phyloP scores from a whole-genome alignment of 2,797 vertebrate genomes.

The Acipenser ruthenus region DNA sequence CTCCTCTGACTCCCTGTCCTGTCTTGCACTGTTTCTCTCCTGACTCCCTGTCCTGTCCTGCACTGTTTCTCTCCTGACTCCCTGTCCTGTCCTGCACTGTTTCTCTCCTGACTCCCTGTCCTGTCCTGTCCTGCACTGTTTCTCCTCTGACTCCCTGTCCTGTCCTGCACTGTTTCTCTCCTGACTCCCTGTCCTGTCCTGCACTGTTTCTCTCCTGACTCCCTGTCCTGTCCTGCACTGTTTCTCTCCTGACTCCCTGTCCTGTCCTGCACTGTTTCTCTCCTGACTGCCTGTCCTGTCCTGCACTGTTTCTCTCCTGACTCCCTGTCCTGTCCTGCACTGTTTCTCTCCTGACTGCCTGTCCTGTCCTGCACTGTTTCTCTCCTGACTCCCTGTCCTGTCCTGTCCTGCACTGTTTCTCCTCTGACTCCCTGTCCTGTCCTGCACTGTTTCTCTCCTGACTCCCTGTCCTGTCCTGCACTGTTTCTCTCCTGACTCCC shows the following conservation, averaged over 20 bases:
- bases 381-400: no score
- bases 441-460: constrained; percentile 16
- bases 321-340: not conserved
- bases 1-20: no score
- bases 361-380: constrained; percentile 16
- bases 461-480: not conserved
- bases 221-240: not conserved
- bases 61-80: constrained; percentile 5
- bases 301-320: not conserved
- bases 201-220: constrained; percentile 5
- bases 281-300: not conserved
- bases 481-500: not conserved
- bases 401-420: no score
- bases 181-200: constrained; percentile 7
- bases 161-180: not conserved
- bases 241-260: no score
- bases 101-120: accelerated
- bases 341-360: not conserved
- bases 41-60: constrained; percentile 9
- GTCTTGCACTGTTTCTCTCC: no score
- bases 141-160: accelerated
- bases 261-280: accelerated
- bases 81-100: not conserved
- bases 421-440: not conserved
- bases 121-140: not conserved